Evolutionary conservation across 2,797 vertebrate species (phyloP).

Genomic region (Pteropus rufus): DNA sequence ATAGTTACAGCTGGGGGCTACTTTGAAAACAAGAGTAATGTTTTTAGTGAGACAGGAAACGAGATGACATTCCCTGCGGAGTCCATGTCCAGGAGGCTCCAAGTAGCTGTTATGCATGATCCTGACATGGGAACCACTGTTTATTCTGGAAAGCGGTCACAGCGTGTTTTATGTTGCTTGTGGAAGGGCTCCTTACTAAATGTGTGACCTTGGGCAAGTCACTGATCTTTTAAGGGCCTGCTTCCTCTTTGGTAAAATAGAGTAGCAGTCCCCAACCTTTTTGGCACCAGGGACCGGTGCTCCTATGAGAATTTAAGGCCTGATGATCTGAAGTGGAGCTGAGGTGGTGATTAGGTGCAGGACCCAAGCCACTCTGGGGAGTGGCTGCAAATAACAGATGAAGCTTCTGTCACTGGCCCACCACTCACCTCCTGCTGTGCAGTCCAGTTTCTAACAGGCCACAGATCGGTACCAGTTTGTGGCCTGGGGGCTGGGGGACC

Average conservation of each 20-base stretch:
- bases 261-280: too few relatives aligned
- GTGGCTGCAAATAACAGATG: too few relatives aligned
- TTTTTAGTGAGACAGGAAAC: conserved; percentile 32
- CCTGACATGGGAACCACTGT: not conserved
- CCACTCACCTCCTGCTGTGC: too few relatives aligned
- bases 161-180: not conserved
- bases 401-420: too few relatives aligned
- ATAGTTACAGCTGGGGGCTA: not conserved
- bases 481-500: too few relatives aligned
- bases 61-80: not conserved
- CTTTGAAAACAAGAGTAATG: not conserved
- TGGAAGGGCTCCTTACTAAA: not conserved
- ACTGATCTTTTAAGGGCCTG: not conserved
- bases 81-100: not conserved
- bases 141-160: not conserved
- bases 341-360: too few relatives aligned
- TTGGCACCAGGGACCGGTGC: too few relatives aligned
- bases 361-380: too few relatives aligned
- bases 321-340: too few relatives aligned
- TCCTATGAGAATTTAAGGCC: too few relatives aligned
- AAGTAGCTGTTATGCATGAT: not conserved
- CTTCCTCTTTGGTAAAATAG: not conserved
- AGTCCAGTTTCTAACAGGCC: too few relatives aligned
- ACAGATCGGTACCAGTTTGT: too few relatives aligned
- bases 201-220: not conserved